Evolutionary conservation across 2,113 vertebrate genomes (phyloP), one percentile per base, ranked within the genome.

Genomic region (Oxyura jamaicensis): DNA sequence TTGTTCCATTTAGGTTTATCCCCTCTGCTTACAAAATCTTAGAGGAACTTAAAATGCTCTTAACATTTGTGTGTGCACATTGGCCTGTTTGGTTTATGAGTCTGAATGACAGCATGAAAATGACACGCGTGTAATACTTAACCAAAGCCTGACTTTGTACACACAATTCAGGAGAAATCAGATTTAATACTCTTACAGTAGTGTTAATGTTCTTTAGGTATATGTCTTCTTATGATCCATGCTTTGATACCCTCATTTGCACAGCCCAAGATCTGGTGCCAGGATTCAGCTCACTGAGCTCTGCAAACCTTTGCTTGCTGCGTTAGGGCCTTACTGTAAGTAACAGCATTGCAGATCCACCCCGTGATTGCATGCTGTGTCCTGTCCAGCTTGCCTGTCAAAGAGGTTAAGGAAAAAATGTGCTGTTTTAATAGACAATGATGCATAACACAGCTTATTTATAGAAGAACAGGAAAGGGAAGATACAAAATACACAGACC

Each of bases 401-500:
- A 41, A 83, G 73, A 65, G 44, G 19, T 78, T 68, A 59, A 75
- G 80, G 86, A 53, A 82, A 63, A 22, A 29, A 72, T 48, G 17
- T 10, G 73, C 13, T 84, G 42, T 2, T 48, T 92, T 60, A 39
- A 75, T 3, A 72, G 76, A 82, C 56, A 78, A 8, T 67, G 76
- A 67, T 93, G 73, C 35, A 93, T 88, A 96, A 23, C 25, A n/a
- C 83, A 41, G 56, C 13, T 91, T 91, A 93, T 92, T 91, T 91
- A 84, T 84, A 89, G 94, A 72, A 85, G 71, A 72, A n/a, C 46
- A 75, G 88, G 91, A 95, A 93, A 74, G 86, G 60, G 65, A 92
- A 93, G 92, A 78, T 22, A 82, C 8, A 89, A 36, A 68, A 44
- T 42, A 21, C n/a, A 83, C 25, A 91, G 69, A 15, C 9, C 35